phyloP scores from a whole-genome alignment of 2,888 invertebrate species.

The Apocheima hispidaria region DNA sequence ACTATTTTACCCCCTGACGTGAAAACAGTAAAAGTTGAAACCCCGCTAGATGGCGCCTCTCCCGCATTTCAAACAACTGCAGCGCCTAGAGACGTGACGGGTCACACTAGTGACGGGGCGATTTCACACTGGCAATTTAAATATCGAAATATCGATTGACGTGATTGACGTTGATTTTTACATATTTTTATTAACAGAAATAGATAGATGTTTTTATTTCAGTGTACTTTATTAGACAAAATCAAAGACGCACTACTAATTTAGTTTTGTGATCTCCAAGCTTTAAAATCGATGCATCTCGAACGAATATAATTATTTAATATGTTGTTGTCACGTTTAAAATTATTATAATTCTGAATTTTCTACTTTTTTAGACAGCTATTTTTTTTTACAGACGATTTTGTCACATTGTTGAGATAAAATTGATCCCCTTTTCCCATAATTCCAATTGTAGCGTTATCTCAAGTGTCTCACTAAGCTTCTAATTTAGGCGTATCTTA shows the following conservation, averaged over 20 bases:
- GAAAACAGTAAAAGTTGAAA: slow-evolving; percentile 54
- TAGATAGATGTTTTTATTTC: no score
- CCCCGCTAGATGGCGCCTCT: slow-evolving; percentile 51
- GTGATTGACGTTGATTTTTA: no score
- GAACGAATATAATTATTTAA: no score
- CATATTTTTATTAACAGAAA: no score
- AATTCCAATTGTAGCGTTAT: slow-evolving; percentile 11
- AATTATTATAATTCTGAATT: no score
- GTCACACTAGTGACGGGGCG: slow-evolving; percentile 43
- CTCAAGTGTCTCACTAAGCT: slow-evolving; percentile 36
- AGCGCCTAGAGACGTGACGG: slow-evolving; percentile 54
- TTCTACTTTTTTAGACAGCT: no score
- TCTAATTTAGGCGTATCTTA: slow-evolving; percentile 8
- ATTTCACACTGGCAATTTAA: background rate
- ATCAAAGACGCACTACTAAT: no score
- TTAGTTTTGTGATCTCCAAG: no score
- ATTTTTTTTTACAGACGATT: background rate
- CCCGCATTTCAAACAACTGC: slow-evolving; percentile 61
- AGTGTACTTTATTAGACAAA: no score
- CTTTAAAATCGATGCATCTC: no score
- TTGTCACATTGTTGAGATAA: background rate
- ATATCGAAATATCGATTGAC: no score
- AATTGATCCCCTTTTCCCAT: background rate
- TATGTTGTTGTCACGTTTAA: no score
- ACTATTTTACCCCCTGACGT: slow-evolving; percentile 14